Conservation (phyloP, 2,888 invertebrate species). For the Apodemia mormo region DNA sequence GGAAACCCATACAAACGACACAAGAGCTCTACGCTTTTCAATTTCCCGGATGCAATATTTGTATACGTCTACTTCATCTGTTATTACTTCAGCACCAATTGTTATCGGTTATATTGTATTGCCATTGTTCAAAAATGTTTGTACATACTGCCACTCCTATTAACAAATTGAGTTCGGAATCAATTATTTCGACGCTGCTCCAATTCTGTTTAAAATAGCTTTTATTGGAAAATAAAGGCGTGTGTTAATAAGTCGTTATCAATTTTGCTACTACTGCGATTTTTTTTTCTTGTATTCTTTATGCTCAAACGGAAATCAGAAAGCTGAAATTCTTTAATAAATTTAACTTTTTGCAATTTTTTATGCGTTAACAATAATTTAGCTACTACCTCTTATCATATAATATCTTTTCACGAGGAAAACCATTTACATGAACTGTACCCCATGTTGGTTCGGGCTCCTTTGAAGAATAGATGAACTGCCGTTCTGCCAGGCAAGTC, state of each 20-base stretch:
- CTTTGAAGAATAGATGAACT: too few relatives aligned
- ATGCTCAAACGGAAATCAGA: not conserved
- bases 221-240: not conserved
- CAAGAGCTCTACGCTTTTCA: not conserved
- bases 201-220: not conserved
- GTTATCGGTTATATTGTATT: slow-evolving; percentile 10
- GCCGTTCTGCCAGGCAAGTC: too few relatives aligned
- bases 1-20: not conserved
- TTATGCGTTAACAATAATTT: too few relatives aligned
- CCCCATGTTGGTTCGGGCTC: too few relatives aligned
- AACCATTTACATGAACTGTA: too few relatives aligned
- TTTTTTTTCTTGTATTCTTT: not conserved
- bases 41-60: slow-evolving; percentile 2
- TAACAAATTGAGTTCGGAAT: slow-evolving; percentile 4
- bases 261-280: not conserved
- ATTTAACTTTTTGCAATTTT: not conserved
- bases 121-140: slow-evolving; percentile 2
- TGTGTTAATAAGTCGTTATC: not conserved
- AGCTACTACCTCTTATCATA: too few relatives aligned
- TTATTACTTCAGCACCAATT: not conserved
- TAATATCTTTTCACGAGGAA: too few relatives aligned
- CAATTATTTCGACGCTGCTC: not conserved
- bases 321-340: not conserved
- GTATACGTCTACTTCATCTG: slow-evolving; percentile 6
- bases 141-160: not conserved